A percentile compares a stretch with the other conserved stretches of the same genome.
phyloP scores from a whole-genome alignment of 2,113 vertebrate species.

The Megaceryle torquata region DNA sequence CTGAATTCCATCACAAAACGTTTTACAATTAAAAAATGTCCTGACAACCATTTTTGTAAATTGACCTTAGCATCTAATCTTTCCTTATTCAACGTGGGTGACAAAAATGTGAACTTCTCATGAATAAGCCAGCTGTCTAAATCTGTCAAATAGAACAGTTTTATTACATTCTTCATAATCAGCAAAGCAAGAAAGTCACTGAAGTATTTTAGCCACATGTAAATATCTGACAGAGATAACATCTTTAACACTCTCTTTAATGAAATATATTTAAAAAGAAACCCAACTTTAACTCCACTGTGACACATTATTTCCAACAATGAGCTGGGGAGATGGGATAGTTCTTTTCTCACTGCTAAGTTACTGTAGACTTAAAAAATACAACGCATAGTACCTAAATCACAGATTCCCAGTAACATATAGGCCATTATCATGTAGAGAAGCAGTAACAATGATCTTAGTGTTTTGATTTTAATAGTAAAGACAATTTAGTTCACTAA shows the following conservation, averaged over 20 bases:
- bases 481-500: background rate
- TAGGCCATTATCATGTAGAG: background rate
- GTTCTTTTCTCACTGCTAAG: slow-evolving; percentile 30
- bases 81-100: slow-evolving; percentile 75
- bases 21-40: slow-evolving; percentile 81
- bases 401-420: background rate
- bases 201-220: slow-evolving; percentile 48
- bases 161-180: slow-evolving; percentile 70
- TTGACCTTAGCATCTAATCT: slow-evolving; percentile 77
- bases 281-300: background rate
- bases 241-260: slow-evolving; percentile 36
- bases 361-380: slow-evolving; percentile 29
- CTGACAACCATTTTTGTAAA: slow-evolving; percentile 79
- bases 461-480: background rate
- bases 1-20: slow-evolving; percentile 78
- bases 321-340: background rate
- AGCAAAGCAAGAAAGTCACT: slow-evolving; percentile 48
- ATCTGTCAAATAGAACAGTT: slow-evolving; percentile 72
- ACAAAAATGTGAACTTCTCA: slow-evolving; percentile 77
- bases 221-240: slow-evolving; percentile 44
- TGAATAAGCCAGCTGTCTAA: slow-evolving; percentile 77
- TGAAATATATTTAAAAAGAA: slow-evolving; percentile 17
- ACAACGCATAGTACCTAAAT: background rate
- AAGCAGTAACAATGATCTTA: background rate
- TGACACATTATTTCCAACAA: background rate